Evolutionary conservation across 2,113 vertebrate species (phyloP).

Genomic region (Phasianus colchicus): DNA sequence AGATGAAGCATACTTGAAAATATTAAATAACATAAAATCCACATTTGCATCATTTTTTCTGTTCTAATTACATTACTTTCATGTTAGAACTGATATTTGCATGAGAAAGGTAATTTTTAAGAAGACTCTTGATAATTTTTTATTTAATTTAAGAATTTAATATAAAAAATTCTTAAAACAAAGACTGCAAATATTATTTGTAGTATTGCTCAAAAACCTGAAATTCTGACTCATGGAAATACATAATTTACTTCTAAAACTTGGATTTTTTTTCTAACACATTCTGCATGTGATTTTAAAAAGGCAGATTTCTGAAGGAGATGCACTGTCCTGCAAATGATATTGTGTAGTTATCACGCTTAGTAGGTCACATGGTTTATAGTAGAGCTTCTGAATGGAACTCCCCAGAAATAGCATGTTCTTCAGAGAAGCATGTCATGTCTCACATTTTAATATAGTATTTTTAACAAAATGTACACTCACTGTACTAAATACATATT

Average conservation of each 20-base stretch:
- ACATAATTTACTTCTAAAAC: no score
- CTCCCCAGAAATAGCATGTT: background rate
- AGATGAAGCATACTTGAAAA: background rate
- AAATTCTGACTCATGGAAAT: background rate
- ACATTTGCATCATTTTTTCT: background rate
- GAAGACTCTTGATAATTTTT: background rate
- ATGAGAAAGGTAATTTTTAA: background rate
- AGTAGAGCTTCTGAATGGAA: background rate
- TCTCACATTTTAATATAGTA: background rate
- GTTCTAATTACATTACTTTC: background rate
- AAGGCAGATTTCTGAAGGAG: background rate
- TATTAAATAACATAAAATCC: background rate
- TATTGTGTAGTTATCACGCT: background rate
- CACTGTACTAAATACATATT: background rate
- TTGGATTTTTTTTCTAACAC: background rate
- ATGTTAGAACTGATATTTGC: background rate
- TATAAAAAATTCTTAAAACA: background rate
- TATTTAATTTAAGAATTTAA: background rate
- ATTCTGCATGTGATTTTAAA: background rate
- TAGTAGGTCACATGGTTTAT: background rate
- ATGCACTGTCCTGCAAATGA: background rate
- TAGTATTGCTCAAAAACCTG: background rate
- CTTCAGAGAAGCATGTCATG: background rate
- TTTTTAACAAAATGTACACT: slow-evolving; percentile 24
- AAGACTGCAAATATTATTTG: background rate